Base-by-base conservation (phyloP, 2,797 vertebrate genomes). In the Neosalanx taihuensis region DNA sequence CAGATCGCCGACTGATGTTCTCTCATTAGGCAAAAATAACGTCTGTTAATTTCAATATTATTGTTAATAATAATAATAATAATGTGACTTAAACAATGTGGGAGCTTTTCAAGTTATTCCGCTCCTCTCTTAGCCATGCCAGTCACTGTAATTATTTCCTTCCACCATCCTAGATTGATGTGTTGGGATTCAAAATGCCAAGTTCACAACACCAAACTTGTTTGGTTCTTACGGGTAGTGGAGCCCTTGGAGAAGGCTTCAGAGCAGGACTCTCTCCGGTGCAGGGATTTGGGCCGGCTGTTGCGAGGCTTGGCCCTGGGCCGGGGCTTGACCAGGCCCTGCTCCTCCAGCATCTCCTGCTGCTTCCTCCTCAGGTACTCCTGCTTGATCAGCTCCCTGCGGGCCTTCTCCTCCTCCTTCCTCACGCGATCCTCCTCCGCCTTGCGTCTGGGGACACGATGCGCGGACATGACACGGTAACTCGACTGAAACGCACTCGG, bases 341-440 rank as follows among this genome's bases (percentile, higher is more conserved):
- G 94, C 73, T 95, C 94, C 72, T 96, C 95, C 23, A 95, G 66
- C 12, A 94, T 90, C 69, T 95, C 93, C 77, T 94, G 94, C 79
- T 95, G 95, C 72, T 96, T 96, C 75, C 93, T 86, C 26, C 94
- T 87, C 57, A 95, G 78, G 71, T 96, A 95, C 2, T 96, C 95
- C 73, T 96, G 95, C 71, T 95, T 95, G 69, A 96, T 96, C 17
- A 96, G 91, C 9, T 96, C 95, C 29, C 93, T 85, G 3, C 95
- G 90, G 0, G 93, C 92, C 74, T 95, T 95, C 82, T 96, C 95
- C 49, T 96, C 95, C 5, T 96, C 95, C 56, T 96, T 96, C 59
- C 95, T 92, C 73, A 94, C 84, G 1, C 95, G 89, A 1, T 96
- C 95, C 64, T 95, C 94, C 69, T 96, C 95, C 0, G 95, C 94